phyloP scores from a whole-genome alignment of 2,797 vertebrate genomes.

The Limnodromus scolopaceus region DNA sequence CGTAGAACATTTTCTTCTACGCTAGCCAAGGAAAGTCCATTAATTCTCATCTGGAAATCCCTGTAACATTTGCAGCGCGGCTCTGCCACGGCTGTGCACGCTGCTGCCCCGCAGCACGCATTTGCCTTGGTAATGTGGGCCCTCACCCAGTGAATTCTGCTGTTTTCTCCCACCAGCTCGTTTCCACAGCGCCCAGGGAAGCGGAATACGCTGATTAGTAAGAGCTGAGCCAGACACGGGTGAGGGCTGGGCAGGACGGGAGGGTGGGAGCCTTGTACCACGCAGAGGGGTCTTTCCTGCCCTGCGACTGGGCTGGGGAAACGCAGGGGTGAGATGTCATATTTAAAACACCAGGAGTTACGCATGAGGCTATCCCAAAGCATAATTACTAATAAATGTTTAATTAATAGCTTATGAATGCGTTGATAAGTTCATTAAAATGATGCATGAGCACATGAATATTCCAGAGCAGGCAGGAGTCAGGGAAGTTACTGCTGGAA shows the following conservation, averaged over 20 bases:
- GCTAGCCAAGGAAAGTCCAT: slow-evolving; percentile 58
- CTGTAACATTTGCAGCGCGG: not conserved
- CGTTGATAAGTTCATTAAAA: slow-evolving; percentile 53
- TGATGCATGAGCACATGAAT: slow-evolving; percentile 47
- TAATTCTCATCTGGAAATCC: slow-evolving; percentile 66
- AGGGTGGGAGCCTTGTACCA: not conserved
- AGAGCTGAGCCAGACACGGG: not conserved
- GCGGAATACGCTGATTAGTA: not conserved
- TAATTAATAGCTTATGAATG: slow-evolving; percentile 34
- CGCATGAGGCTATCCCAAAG: not conserved
- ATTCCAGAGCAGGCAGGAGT: slow-evolving; percentile 25
- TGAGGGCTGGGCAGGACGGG: not conserved
- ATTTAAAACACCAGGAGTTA: not conserved
- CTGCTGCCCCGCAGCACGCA: not conserved
- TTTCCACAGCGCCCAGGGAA: not conserved
- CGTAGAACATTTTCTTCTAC: slow-evolving; percentile 22
- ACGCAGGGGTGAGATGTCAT: not conserved
- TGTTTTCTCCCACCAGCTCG: not conserved
- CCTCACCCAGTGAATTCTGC: not conserved
- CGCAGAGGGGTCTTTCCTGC: not conserved
- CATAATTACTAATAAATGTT: slow-evolving; percentile 35
- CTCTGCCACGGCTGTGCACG: not conserved
- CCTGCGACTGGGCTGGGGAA: not conserved
- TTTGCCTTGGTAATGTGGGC: slow-evolving; percentile 21
- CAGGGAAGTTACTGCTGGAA: not conserved